Evolutionary conservation across 2,797 vertebrate species (phyloP), one percentile per base, ranked within the genome.

Genomic region (Zenarchopterus dispar): DNA sequence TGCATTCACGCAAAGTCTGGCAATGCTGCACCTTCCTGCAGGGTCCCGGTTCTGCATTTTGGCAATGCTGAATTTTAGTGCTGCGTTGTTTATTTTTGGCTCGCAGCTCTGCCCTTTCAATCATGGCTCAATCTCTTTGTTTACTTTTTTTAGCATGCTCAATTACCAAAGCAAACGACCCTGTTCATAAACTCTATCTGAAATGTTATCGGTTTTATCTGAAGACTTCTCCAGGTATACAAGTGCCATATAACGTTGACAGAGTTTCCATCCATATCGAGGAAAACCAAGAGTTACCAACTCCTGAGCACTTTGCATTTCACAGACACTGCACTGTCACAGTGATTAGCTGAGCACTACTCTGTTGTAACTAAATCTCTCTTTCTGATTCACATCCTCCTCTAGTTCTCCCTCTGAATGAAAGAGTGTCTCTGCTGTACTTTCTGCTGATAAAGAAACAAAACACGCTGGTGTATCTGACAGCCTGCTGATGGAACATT

Each of bases 401-500:
- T 77, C 33, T 24, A 3, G 48, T 24, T 62, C 28, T 15, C 22
- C 18, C 46, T 67, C 36, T 39, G 42, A 39, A 63, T 41, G 6
- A 70, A 61, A 69, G 59, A 69, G 65, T 52, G 61, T 61, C 71
- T 62, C 45, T 33, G 21, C 64, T 19, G 47, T 45, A 53, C 57
- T 58, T 75, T 71, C 50, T 55, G 58, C 62, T 65, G 51, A 44
- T 73, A 62, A 54, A 47, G 51, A 76, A 62, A 63, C 26, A 43
- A 74, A 76, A 58, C 43, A 53, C 50, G 13, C 56, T 61, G 56
- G 61, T 68, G 59, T 79, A 75, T 65, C 42, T 70, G 73, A 78
- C 73, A 50, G 56, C 48, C 51, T 63, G 71, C 70, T 77, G 73
- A 28, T 69, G 24, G 58, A 60, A 84, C 86, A 86, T 81, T 66